A percentile compares a stretch with the other conserved stretches of the same genome.
Evolutionary conservation across 2,113 vertebrate species (phyloP).

Genomic region (Bettongia penicillata): DNA sequence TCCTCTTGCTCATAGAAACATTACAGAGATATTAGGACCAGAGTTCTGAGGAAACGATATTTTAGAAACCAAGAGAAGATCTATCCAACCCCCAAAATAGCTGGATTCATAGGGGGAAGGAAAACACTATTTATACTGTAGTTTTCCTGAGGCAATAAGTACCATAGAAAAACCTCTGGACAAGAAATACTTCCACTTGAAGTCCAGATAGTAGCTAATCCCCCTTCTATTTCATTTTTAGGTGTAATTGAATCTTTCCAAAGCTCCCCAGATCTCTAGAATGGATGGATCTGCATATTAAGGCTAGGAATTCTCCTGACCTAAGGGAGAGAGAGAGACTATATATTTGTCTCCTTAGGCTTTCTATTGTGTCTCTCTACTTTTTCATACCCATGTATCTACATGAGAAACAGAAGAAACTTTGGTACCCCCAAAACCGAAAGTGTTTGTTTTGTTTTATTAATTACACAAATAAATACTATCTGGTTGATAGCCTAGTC

Average conservation of each 20-base stretch:
- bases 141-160: not conserved
- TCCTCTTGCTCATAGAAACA: not conserved
- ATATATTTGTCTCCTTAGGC: not conserved
- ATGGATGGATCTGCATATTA: not conserved
- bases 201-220: not conserved
- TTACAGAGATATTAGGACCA: not conserved
- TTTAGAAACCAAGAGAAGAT: not conserved
- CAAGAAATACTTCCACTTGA: not conserved
- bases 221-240: not conserved
- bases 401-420: not conserved
- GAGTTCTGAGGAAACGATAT: not conserved
- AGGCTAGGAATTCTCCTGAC: not conserved
- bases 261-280: not conserved
- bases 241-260: not conserved
- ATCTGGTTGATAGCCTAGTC: not conserved
- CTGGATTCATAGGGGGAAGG: not conserved
- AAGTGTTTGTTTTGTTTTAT: not conserved
- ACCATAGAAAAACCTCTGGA: not conserved
- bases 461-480: not conserved
- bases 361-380: not conserved
- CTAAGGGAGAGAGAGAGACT: not conserved
- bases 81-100: not conserved
- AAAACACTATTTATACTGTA: not conserved
- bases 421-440: not conserved
- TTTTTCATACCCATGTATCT: no score